Conservation (phyloP, 2,888 invertebrate species). For the Diarsia rubi region DNA sequence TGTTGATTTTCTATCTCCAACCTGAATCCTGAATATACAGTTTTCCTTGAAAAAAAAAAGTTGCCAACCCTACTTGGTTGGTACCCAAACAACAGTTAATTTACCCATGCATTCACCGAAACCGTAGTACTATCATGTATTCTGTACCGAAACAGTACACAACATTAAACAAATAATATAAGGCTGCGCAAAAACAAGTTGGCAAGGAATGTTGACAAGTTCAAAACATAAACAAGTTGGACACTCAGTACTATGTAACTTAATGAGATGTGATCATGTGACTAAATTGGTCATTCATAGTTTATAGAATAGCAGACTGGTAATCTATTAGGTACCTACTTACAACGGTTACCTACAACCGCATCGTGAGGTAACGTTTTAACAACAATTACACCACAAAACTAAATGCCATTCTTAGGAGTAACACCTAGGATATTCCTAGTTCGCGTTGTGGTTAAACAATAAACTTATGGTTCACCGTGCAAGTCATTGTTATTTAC, state of each 20-base stretch:
- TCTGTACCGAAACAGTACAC: neutral
- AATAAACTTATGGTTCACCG: neutral
- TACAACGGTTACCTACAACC: conserved; percentile 15
- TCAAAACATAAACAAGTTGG: conserved; percentile 2
- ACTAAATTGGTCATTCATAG: conserved; percentile 33
- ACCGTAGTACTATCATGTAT: no score
- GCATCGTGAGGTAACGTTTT: conserved; percentile 23
- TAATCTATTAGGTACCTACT: neutral
- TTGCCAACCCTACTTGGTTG: no score
- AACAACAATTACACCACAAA: conserved; percentile 18
- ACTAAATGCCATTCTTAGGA: conserved; percentile 33
- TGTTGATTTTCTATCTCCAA: no score
- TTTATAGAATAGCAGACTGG: conserved; percentile 16
- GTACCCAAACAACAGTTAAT: neutral
- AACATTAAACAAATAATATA: conserved; percentile 3
- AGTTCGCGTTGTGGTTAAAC: neutral
- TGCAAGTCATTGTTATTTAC: neutral
- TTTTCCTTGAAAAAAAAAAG: no score
- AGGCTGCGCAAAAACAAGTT: neutral
- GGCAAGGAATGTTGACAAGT: neutral
- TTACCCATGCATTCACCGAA: neutral
- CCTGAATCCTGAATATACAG: no score
- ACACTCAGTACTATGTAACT: neutral
- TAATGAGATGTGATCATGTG: conserved; percentile 13
- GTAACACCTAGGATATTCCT: conserved; percentile 7